Base-by-base conservation (phyloP, 2,113 vertebrate genomes). In the Pipra filicauda region DNA sequence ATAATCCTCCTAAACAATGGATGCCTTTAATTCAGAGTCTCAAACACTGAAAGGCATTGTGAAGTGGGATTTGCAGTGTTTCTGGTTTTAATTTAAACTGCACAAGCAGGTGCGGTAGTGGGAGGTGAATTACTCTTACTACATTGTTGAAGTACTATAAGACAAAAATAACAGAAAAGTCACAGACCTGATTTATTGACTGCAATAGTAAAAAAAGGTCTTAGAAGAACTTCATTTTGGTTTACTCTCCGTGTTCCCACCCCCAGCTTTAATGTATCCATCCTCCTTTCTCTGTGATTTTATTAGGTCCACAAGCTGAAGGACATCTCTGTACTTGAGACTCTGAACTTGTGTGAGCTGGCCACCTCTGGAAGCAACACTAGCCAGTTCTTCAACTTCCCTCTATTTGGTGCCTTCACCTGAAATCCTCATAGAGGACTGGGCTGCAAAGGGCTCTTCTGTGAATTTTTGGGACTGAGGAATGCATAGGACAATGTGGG, bases 51-150 rank as follows among this genome's bases (percentile, higher is more conserved):
- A 98, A 97, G 98, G 98, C 98, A 98, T 98, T 98, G 98, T 98
- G 98, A 98, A 98, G 98, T 97, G 97, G 98, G 98, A 98, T 99
- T 99, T 99, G 97, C 98, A 96, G 98, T 98, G 98, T 98, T 98
- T 98, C 98, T 98, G 98, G 97, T 98, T 98, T 98, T 98, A 98
- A 98, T 98, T 97, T 98, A 98, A 98, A 98, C 98, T 96, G 98
- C 98, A 98, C 98, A 98, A 98, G 98, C 98, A 99, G 98, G 98
- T 98, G 98, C 98, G 97, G 98, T 91, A 97, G 97, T 93, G 89
- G 88, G 97, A 98, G 96, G 98, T 96, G 97, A 98, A 97, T 97
- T 98, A 97, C 96, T 97, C 97, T 95, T 95, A 97, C 95, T 97
- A 97, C 85, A 84, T 96, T 95, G 96, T 97, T 98, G 95, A 97